A percentile compares a stretch with the other conserved stretches of the same genome.
Conservation (phyloP, 2,797 vertebrate species). For the Sebastes vulpes region DNA sequence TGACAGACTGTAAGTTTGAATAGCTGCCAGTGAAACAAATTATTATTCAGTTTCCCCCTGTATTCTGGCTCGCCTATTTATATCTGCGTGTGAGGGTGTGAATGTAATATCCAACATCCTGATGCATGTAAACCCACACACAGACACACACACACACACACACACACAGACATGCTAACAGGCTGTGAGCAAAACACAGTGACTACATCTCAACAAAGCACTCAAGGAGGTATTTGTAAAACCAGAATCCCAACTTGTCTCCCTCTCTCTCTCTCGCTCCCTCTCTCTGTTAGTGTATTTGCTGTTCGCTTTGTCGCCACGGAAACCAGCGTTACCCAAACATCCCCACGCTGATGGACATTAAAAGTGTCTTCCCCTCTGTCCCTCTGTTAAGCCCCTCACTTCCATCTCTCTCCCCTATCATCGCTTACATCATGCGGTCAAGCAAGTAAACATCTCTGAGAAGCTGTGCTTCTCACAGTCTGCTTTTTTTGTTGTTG, state of each 20-base stretch:
- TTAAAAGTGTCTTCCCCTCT: slow-evolving; percentile 76
- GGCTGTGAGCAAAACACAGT: slow-evolving; percentile 40
- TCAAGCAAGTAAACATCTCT: slow-evolving; percentile 72
- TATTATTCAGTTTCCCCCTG: slow-evolving; percentile 74
- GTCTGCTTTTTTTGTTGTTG: slow-evolving; percentile 27
- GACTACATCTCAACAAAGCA: slow-evolving; percentile 52
- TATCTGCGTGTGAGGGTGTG: slow-evolving; percentile 73
- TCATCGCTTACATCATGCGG: slow-evolving; percentile 63
- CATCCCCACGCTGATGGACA: slow-evolving; percentile 76
- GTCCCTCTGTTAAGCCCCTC: slow-evolving; percentile 33
- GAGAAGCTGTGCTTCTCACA: slow-evolving; percentile 41
- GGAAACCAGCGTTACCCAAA: slow-evolving; percentile 84
- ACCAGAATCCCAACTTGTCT: slow-evolving; percentile 48
- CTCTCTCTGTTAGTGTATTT: slow-evolving; percentile 68
- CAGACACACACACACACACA: not conserved
- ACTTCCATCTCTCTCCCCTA: slow-evolving; percentile 39
- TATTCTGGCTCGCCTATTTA: slow-evolving; percentile 73
- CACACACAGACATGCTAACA: slow-evolving; percentile 23
- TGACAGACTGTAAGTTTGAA: slow-evolving; percentile 77
- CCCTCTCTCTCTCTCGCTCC: slow-evolving; percentile 18
- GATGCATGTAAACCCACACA: slow-evolving; percentile 59
- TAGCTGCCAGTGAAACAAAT: slow-evolving; percentile 79
- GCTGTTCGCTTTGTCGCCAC: slow-evolving; percentile 79
- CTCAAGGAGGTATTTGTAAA: slow-evolving; percentile 57
- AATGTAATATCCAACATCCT: slow-evolving; percentile 69